Evolutionary conservation across 2,888 invertebrate genomes (phyloP).

Genomic region (Galerucella nymphaeae): DNA sequence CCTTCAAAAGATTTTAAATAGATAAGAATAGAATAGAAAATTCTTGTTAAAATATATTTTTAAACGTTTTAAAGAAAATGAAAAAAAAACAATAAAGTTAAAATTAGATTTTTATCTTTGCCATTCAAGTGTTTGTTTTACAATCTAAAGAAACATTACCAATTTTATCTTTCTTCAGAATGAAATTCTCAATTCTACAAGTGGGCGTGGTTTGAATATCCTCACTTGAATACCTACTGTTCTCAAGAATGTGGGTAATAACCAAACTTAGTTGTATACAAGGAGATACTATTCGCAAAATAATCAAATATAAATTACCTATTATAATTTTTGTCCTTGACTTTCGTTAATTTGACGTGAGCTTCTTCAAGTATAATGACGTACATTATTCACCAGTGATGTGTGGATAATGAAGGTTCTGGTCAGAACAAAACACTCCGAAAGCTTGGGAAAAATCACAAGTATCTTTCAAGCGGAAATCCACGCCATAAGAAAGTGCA

Average conservation of each 20-base stretch:
- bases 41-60: not conserved
- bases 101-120: constrained; percentile 9
- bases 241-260: constrained; percentile 23
- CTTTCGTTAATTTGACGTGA: too few relatives aligned
- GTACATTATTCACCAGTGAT: too few relatives aligned
- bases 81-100: not conserved
- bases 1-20: not conserved
- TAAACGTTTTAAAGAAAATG: too few relatives aligned
- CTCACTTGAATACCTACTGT: constrained; percentile 14
- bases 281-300: not conserved
- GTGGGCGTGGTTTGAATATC: constrained; percentile 13
- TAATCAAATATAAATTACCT: not conserved
- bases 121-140: constrained; percentile 17
- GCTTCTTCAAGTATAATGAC: too few relatives aligned
- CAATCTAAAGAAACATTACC: not conserved
- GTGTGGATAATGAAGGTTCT: too few relatives aligned
- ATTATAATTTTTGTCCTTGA: too few relatives aligned
- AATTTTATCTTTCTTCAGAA: constrained; percentile 14
- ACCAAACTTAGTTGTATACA: constrained; percentile 8
- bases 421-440: too few relatives aligned
- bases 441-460: too few relatives aligned
- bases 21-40: not conserved
- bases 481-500: too few relatives aligned
- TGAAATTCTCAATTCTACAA: constrained; percentile 19
- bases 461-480: too few relatives aligned